Base-by-base conservation (phyloP, 2,113 vertebrate species). In the Eleginops maclovinus region DNA sequence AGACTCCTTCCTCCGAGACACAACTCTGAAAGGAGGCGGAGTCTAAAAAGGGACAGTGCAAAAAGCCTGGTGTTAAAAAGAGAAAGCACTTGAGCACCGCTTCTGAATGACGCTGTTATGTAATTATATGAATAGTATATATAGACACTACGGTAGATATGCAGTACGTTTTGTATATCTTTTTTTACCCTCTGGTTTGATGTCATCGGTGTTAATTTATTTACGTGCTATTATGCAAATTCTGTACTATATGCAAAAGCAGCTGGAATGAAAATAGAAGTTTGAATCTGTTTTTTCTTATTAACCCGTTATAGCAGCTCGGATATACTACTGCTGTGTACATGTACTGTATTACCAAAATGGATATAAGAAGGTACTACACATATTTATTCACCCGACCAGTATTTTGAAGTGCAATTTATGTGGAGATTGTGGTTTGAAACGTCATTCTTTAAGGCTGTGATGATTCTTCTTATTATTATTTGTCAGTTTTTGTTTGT, bases 361-460 rank as follows among this genome's bases (percentile, higher is more conserved):
- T 82, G 72, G 79, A 88, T 88, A 88, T 84, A 88, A 83, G 91
- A 91, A 89, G 82, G 87, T 89, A 90, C 89, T 83, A 78, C 72
- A 84, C 82, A 89, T 91, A 91, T 91, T 90, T 92, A 91, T 90
- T 91, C 85, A 86, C 70, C 81, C 19, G 60, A 93, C 79, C 91
- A 93, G 91, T 93, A 93, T 92, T 91, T 93, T 89, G 71, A 93
- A 91, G 93, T 93, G 94, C 94, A 94, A 94, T 96, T 96, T 87
- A 79, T 86, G 89, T 93, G 72, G 43, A 84, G 83, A 81, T 91
- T 92, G 94, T 96, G 96, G 94, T 95, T 96, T 96, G 92, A 88
- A 94, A 95, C 89, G 90, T 95, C 95, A 92, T 95, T 92, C 92
- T 92, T 78, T 81, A 93, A 95, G 91, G 95, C 94, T 96, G 94